phyloP scores from a whole-genome alignment of 1,140 invertebrate species.

The Drosophila ohnishii region DNA sequence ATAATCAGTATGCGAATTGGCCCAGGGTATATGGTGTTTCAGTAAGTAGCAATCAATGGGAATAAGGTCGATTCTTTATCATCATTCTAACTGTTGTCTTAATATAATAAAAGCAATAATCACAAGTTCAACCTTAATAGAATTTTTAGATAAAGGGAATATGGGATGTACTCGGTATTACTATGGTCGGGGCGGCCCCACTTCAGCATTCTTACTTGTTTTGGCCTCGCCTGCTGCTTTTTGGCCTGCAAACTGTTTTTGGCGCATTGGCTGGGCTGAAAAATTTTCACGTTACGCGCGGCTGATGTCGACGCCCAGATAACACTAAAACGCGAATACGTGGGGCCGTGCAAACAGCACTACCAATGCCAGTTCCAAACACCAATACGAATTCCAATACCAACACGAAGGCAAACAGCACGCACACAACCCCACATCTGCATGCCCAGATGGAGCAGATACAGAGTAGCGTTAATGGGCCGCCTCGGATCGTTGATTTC shows the following conservation, averaged over 20 bases:
- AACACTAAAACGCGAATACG: conserved; percentile 63
- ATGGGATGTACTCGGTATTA: neutral
- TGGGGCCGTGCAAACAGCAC: conserved; percentile 42
- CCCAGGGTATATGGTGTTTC: neutral
- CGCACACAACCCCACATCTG: conserved; percentile 34
- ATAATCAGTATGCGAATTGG: neutral
- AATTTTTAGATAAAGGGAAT: no score
- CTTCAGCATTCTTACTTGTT: conserved; percentile 5
- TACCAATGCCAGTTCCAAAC: conserved; percentile 6
- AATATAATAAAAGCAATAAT: neutral
- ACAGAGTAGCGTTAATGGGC: conserved; percentile 48
- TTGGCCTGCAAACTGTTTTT: conserved; percentile 55
- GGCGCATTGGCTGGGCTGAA: conserved; percentile 63
- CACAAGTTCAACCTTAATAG: neutral
- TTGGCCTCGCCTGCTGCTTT: conserved; percentile 51
- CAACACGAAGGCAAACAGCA: conserved; percentile 22
- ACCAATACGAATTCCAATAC: neutral
- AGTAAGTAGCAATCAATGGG: neutral
- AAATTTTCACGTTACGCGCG: conserved; percentile 70
- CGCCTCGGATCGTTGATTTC: conserved; percentile 48
- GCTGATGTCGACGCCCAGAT: conserved; percentile 73
- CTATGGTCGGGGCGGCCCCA: neutral
- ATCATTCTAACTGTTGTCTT: neutral
- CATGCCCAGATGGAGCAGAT: conserved; percentile 33
- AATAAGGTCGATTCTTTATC: neutral